A percentile compares a stretch with the other conserved stretches of the same genome.
phyloP scores from a whole-genome alignment of 2,888 invertebrate genomes.

The Nezara viridula region DNA sequence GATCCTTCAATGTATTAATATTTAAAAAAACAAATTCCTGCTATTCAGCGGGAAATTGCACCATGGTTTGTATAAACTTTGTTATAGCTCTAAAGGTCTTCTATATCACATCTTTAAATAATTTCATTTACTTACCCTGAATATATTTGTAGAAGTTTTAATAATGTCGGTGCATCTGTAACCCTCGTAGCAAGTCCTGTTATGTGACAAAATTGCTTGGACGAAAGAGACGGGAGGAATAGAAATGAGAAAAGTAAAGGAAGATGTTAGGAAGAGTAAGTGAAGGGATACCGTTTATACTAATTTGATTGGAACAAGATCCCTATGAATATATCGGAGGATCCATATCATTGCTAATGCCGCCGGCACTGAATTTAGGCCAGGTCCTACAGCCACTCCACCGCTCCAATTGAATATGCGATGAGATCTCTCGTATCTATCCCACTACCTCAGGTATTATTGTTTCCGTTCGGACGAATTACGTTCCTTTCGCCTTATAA shows the following conservation, averaged over 20 bases:
- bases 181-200: background rate
- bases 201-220: background rate
- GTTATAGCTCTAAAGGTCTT: too few relatives aligned
- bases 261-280: constrained; percentile 15
- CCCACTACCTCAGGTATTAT: background rate
- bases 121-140: too few relatives aligned
- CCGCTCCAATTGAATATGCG: constrained; percentile 30
- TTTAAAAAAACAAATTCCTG: too few relatives aligned
- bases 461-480: background rate
- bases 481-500: background rate
- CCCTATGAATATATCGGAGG: constrained; percentile 22
- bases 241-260: background rate
- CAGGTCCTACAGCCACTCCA: background rate
- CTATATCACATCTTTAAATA: too few relatives aligned
- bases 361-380: constrained; percentile 5
- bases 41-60: too few relatives aligned
- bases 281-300: background rate
- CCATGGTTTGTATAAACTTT: too few relatives aligned
- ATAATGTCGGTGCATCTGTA: too few relatives aligned
- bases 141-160: too few relatives aligned
- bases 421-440: background rate
- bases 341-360: background rate
- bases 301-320: constrained; percentile 30
- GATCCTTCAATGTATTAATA: too few relatives aligned
- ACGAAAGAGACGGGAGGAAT: background rate